Base-by-base conservation (phyloP, 2,113 vertebrate genomes). In the Cynocephalus volans region DNA sequence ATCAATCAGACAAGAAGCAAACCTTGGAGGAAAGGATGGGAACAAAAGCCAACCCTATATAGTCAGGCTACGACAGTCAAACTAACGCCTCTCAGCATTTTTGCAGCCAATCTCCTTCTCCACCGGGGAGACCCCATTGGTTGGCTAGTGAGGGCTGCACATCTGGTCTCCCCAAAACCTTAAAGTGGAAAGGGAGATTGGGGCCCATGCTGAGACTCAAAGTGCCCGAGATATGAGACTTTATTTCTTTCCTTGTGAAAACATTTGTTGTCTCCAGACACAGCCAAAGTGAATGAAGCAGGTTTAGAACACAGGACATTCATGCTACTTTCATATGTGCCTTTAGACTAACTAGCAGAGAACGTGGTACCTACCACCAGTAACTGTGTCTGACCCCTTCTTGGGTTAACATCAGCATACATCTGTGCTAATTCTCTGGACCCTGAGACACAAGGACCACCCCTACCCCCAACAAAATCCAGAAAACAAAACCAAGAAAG, bases 281-380 rank as follows among this genome's bases (percentile, higher is more conserved):
- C 31, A 87, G 69, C 81, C 45, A 88, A 90, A 88, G 92, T 52
- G 83, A 95, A 98, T 95, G 85, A 94, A 95, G 93, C 80, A 85
- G 79, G 83, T 90, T 96, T 95, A 95, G 90, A 70, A 92, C 87
- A 73, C 69, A 96, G 86, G 97, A 97, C 93, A 96, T 97, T 97
- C 96, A 88, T 50, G 5, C 80, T 77, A 45, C 65, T 69, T 96
- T 97, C 91, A 88, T 88, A 88, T 87, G 96, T 97, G 92, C 93
- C 96, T 92, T 92, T 36, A 97, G 91, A 96, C 89, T 92, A 87
- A 69, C 64, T 73, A 96, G 72, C 21, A 88, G 50, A 79, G 92
- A 95, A 90, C 96, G 93, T n/a, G 94, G 82, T 90, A 93, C 95
- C 86, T 64, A 52, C 96, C 73, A 81, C 75, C 3, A 90, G n/a